Conservation (phyloP, 2,797 vertebrate genomes). For the Neostethus bicornis region DNA sequence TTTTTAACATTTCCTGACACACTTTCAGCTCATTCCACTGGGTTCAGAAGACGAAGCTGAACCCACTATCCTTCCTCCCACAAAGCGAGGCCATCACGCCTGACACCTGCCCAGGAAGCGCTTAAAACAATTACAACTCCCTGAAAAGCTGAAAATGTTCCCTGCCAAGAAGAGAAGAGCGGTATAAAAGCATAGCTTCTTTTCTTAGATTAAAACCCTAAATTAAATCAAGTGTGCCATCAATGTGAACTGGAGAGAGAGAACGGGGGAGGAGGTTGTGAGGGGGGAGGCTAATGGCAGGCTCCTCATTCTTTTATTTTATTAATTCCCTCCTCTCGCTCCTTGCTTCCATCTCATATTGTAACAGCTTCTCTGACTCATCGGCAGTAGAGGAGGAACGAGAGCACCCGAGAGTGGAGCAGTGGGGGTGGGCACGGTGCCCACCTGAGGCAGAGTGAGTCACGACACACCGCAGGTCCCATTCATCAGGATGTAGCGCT, state of each 20-base stretch:
- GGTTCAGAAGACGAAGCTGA: slow-evolving; percentile 19
- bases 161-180: slow-evolving; percentile 60
- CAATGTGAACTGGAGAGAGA: slow-evolving; percentile 29
- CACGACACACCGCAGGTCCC: slow-evolving; percentile 69
- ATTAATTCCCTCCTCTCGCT: slow-evolving; percentile 65
- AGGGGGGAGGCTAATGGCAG: slow-evolving; percentile 60
- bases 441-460: slow-evolving; percentile 63
- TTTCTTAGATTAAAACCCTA: slow-evolving; percentile 70
- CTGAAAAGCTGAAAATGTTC: slow-evolving; percentile 45
- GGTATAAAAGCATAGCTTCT: slow-evolving; percentile 55
- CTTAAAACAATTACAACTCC: slow-evolving; percentile 72
- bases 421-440: slow-evolving; percentile 55
- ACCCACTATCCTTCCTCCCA: slow-evolving; percentile 46
- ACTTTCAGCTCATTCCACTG: slow-evolving; percentile 21
- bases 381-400: slow-evolving; percentile 62
- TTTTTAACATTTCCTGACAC: slow-evolving; percentile 43
- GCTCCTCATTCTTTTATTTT: slow-evolving; percentile 57
- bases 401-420: slow-evolving; percentile 52
- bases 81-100: slow-evolving; percentile 37
- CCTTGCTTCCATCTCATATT: slow-evolving; percentile 51
- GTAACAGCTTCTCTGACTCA: slow-evolving; percentile 77
- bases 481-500: slow-evolving; percentile 65
- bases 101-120: slow-evolving; percentile 70
- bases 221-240: slow-evolving; percentile 75
- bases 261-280: not conserved